Percentiles rank a stretch among this genome's conserved stretches.
These are phyloP conservation scores for Microcebus lehilahytsara DNA, from an alignment of 2,113 vertebrate genomes.

Conservation along the genomic window DNA sequence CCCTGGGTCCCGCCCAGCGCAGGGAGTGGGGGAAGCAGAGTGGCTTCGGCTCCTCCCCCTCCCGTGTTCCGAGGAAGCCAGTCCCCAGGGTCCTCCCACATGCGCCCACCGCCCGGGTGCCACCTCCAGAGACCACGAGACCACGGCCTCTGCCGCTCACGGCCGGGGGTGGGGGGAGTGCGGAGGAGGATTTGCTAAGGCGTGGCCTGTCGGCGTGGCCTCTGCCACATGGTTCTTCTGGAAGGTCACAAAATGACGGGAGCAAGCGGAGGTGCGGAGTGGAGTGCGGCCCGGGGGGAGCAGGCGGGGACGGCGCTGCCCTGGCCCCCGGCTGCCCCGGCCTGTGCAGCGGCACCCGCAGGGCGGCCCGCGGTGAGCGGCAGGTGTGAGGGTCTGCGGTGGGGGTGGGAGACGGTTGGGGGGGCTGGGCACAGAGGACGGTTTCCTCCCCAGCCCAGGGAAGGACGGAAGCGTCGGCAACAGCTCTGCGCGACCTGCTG, in stretches of 20 bases:
- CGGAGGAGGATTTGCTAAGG: too few species aligned
- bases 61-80: neutral
- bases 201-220: too few species aligned
- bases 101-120: too few species aligned
- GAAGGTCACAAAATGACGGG: neutral
- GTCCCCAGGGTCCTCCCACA: neutral
- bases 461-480: too few species aligned
- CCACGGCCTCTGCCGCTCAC: too few species aligned
- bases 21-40: neutral
- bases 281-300: neutral
- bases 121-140: neutral
- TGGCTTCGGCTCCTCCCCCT: accelerated
- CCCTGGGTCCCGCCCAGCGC: neutral
- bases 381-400: too few species aligned
- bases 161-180: neutral
- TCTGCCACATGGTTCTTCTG: neutral
- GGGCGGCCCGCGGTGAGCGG: too few species aligned
- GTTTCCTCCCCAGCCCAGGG: neutral
- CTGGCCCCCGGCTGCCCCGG: too few species aligned
- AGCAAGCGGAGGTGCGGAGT: neutral
- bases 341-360: too few species aligned
- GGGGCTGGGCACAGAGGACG: neutral
- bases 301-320: too few species aligned
- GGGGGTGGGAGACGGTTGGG: neutral
- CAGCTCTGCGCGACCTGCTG: too few species aligned